These are phyloP conservation scores for Trematomus bernacchii DNA, from an alignment of 2,797 vertebrate species.

Conservation along the genomic window DNA sequence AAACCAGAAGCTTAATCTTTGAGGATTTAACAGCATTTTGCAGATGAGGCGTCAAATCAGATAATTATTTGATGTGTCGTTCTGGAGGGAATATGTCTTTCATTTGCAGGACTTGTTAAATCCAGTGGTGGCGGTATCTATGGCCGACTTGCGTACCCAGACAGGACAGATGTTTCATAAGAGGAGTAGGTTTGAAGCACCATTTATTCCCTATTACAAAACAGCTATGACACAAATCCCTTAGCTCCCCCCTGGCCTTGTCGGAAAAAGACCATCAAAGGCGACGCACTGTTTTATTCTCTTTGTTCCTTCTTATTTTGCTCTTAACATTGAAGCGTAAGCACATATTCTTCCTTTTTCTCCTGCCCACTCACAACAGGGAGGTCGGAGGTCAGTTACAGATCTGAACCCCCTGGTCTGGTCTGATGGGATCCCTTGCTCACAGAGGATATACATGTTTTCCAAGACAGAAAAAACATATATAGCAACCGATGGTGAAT, in stretches of 20 bases:
- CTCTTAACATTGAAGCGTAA: background rate
- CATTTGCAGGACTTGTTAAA: no score
- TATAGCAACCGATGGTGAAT: background rate
- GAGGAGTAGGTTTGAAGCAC: background rate
- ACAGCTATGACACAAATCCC: background rate
- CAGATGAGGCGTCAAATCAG: no score
- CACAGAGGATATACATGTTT: background rate
- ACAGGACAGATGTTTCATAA: background rate
- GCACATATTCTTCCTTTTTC: background rate
- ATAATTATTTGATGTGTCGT: no score
- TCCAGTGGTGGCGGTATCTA: accelerated
- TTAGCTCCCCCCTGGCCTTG: background rate
- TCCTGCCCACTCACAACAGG: background rate
- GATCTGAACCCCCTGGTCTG: background rate
- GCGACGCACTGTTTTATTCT: background rate
- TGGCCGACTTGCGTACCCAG: background rate
- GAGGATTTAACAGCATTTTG: background rate
- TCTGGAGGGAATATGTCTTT: background rate
- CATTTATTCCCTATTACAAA: constrained; percentile 1
- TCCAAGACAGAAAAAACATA: background rate
- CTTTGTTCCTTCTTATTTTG: background rate
- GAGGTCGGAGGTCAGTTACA: constrained; percentile 7
- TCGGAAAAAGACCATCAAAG: background rate
- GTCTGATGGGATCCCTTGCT: constrained; percentile 3
- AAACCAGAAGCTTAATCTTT: background rate